Percentiles rank a stretch among this genome's conserved stretches.
Evolutionary conservation across 1,140 invertebrate species (phyloP).

Genomic region (Drosophila subobscura): DNA sequence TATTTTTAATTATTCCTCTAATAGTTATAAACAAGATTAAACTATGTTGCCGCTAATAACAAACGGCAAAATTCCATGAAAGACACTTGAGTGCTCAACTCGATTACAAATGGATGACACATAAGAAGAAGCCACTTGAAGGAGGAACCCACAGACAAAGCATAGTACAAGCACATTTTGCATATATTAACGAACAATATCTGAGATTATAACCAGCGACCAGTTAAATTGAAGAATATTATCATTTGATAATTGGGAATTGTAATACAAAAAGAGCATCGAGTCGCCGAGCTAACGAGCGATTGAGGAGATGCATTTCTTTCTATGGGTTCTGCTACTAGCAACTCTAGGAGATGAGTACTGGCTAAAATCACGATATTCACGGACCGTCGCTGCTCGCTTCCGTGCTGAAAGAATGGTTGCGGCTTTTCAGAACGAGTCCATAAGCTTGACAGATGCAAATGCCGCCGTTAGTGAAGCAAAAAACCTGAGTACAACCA

Average conservation of each 20-base stretch:
- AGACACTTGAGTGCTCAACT: neutral
- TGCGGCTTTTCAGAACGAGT: conserved; percentile 8
- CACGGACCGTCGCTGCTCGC: conserved; percentile 19
- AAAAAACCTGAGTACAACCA: conserved; percentile 57
- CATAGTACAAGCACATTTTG: too few species aligned
- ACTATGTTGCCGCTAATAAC: conserved; percentile 7
- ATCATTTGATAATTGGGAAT: too few species aligned
- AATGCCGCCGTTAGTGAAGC: conserved; percentile 35
- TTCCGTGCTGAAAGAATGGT: conserved; percentile 3
- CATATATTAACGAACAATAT: too few species aligned
- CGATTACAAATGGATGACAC: conserved; percentile 3
- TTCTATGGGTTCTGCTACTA: conserved; percentile 56
- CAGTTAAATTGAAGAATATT: too few species aligned
- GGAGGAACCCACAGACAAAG: too few species aligned
- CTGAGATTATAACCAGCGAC: too few species aligned
- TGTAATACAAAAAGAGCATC: neutral
- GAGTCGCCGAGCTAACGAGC: conserved; percentile 28
- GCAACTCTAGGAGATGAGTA: conserved; percentile 32
- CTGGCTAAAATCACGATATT: neutral
- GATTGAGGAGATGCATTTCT: conserved; percentile 59
- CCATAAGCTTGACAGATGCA: conserved; percentile 29
- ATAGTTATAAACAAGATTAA: neutral
- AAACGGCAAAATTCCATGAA: neutral
- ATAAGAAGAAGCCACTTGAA: too few species aligned
- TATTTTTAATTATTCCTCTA: neutral